Base-by-base conservation (phyloP, 2,113 vertebrate genomes). In the Cebus imitator region DNA sequence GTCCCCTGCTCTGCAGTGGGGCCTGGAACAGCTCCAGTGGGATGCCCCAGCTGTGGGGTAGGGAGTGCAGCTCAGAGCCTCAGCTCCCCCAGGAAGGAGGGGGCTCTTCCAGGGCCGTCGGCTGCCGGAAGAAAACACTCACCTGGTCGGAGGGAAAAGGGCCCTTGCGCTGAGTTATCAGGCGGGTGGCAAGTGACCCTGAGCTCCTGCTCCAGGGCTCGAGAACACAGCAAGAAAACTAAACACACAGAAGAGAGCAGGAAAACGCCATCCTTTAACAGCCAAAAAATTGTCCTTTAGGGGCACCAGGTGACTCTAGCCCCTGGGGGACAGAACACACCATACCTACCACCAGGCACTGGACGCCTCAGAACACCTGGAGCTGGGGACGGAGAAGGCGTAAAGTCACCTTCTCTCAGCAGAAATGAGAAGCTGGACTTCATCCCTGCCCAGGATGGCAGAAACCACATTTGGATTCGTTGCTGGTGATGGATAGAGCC, bases 11-110 rank as follows among this genome's bases (percentile, higher is more conserved):
- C 45, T 66, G 80, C 91, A 0, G 95, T n/a, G 30, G 66, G 90
- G 83, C 87, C 80, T 57, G 23, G 25, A 95, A 93, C 93, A 98
- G 92, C 96, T 55, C 87, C 79, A 92, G 72, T 16, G 55, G 95
- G 57, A 50, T 10, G 40, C 18, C 80, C 50, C 14, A 14, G 72
- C 57, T 52, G 35, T 3, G 13, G 37, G 79, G 61, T 75, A 52
- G 70, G 30, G 55, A 0, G 30, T 17, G 58, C 45, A 35, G 92
- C 75, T 45, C 21, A 64, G 52, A 90, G 52, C 84, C n/a, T 92
- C 2, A 0, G 57, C 50, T 76, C 16, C 43, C 45, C n/a, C n/a
- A 37, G 37, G 5, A 18, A 61, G 55, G 48, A 94, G 43, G 75
- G 81, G 32, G 80, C 48, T 73, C 68, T 32, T 40, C 68, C 55